phyloP scores from a whole-genome alignment of 2,888 invertebrate genomes.

The Agapostemon virescens region DNA sequence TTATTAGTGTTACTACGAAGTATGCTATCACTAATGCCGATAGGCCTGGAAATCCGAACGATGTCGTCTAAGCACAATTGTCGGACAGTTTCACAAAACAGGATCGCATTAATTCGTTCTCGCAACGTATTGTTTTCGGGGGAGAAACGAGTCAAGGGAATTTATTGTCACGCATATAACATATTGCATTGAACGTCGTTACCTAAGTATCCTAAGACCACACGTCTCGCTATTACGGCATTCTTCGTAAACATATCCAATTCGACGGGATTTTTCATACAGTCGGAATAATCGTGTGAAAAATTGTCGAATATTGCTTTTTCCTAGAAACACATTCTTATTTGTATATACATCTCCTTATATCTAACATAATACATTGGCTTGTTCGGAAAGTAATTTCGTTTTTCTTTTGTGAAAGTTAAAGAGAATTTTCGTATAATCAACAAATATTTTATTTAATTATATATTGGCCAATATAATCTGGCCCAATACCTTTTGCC shows the following conservation, averaged over 20 bases:
- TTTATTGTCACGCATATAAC: background rate
- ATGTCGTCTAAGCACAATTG: background rate
- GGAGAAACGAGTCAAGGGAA: background rate
- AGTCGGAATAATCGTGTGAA: background rate
- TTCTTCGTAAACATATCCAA: background rate
- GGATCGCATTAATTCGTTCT: background rate
- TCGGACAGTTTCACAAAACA: background rate
- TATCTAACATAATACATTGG: no score
- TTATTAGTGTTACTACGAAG: fast-evolving
- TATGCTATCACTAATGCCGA: background rate
- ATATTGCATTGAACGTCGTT: background rate
- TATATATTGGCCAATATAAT: no score
- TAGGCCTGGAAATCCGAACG: background rate
- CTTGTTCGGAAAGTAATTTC: no score
- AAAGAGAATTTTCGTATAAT: no score
- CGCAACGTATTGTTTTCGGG: background rate
- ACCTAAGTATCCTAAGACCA: background rate
- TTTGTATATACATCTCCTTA: no score
- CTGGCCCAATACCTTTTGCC: no score
- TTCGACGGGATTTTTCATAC: background rate
- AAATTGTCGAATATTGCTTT: background rate
- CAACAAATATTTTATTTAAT: no score
- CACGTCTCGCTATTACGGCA: background rate
- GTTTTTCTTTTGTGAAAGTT: no score
- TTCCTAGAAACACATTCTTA: background rate